These are phyloP conservation scores for Sebastes jordani DNA, from an alignment of 2,797 vertebrate genomes.

Conservation along the genomic window DNA sequence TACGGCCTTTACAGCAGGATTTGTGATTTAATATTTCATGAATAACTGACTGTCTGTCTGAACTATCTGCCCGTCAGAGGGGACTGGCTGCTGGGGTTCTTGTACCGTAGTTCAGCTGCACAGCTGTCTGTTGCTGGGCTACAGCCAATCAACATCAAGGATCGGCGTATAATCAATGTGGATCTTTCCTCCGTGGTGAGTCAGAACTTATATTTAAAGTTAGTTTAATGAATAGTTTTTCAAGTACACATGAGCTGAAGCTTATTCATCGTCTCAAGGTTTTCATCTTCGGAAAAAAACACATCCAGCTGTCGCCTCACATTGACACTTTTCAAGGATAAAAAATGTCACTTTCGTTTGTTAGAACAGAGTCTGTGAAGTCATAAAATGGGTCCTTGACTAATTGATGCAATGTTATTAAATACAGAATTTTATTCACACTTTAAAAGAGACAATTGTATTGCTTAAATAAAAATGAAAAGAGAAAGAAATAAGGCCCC, in stretches of 20 bases:
- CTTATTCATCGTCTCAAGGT: background rate
- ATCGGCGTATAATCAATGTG: constrained; percentile 91
- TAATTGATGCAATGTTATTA: background rate
- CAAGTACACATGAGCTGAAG: background rate
- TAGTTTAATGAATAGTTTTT: background rate
- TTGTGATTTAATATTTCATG: background rate
- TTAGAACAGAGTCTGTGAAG: background rate
- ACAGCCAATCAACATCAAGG: constrained; percentile 88
- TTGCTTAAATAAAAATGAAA: background rate
- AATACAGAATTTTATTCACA: constrained; percentile 24
- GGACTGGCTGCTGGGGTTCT: constrained; percentile 94
- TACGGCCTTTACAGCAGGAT: background rate
- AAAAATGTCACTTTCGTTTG: background rate
- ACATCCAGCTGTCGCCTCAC: background rate
- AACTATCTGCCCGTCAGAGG: constrained; percentile 79
- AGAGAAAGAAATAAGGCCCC: constrained; percentile 40
- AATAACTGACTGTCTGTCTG: constrained; percentile 3
- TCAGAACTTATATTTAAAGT: constrained; percentile 26
- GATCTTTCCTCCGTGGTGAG: constrained; percentile 95
- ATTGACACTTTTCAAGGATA: background rate
- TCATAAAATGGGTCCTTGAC: background rate
- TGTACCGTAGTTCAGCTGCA: constrained; percentile 92
- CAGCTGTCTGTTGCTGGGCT: constrained; percentile 92
- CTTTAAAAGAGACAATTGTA: constrained; percentile 16
- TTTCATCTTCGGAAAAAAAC: background rate